Conservation (phyloP, 2,113 vertebrate genomes). For the Casuarius casuarius region DNA sequence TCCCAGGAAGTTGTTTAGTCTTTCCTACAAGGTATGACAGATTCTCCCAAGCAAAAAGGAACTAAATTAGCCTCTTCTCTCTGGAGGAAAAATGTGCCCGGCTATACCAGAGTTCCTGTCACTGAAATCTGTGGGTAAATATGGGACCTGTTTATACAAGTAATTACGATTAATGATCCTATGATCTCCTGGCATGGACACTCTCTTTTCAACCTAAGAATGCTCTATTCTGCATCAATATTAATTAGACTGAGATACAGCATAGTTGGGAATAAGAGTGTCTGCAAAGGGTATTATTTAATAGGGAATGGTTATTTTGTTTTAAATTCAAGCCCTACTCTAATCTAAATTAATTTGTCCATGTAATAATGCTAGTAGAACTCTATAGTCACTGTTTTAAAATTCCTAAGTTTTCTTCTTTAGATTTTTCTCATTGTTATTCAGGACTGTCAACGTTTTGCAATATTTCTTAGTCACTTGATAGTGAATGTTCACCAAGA, state of each 20-base stretch:
- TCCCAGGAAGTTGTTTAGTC: neutral
- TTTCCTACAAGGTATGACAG: neutral
- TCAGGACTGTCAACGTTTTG: neutral
- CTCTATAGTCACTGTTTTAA: neutral
- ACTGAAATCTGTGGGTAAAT: neutral
- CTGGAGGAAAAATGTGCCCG: neutral
- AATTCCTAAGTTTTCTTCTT: neutral
- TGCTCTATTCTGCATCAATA: too few relatives aligned
- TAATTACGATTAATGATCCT: too few relatives aligned
- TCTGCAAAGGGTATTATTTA: neutral
- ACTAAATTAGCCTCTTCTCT: neutral
- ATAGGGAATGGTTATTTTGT: neutral
- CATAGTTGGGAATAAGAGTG: neutral
- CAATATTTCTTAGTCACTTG: neutral
- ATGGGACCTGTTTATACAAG: neutral
- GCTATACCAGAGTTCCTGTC: neutral
- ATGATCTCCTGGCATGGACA: too few relatives aligned
- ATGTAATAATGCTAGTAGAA: neutral
- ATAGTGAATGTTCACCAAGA: neutral
- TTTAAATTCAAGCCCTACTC: neutral
- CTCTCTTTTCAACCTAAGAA: too few relatives aligned
- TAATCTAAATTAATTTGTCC: neutral
- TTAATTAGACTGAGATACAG: neutral
- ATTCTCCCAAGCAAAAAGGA: neutral
- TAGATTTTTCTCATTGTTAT: neutral